A percentile compares a stretch with the other conserved stretches of the same genome.
These are phyloP conservation scores for Clarias fuscus DNA, from an alignment of 2,797 vertebrate species.

Conservation along the genomic window DNA sequence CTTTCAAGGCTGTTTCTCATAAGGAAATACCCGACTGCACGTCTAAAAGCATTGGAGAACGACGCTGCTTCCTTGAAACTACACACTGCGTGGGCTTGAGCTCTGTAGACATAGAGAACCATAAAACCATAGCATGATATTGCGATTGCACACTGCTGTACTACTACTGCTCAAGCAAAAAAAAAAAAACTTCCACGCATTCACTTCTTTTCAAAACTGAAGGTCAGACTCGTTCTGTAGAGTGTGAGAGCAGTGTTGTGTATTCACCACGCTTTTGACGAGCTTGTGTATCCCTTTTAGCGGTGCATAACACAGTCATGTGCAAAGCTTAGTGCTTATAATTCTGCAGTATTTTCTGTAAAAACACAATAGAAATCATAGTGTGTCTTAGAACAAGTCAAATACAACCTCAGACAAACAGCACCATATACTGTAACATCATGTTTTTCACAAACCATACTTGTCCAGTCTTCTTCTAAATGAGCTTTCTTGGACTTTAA, in stretches of 20 bases:
- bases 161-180: neutral
- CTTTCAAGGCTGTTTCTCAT: neutral
- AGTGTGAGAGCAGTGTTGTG: neutral
- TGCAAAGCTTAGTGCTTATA: no score
- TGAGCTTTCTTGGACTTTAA: no score
- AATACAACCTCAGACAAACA: no score
- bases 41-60: slow-evolving; percentile 29
- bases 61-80: slow-evolving; percentile 30
- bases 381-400: no score
- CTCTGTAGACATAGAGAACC: slow-evolving; percentile 40
- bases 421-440: no score
- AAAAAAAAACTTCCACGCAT: neutral
- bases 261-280: neutral
- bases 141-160: slow-evolving; percentile 17
- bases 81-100: slow-evolving; percentile 41
- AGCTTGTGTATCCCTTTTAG: neutral
- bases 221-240: neutral
- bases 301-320: no score
- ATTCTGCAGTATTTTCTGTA: no score
- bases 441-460: no score
- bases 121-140: slow-evolving; percentile 43
- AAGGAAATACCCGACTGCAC: slow-evolving; percentile 32
- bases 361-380: no score
- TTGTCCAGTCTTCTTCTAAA: no score
- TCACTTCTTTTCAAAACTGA: neutral